A percentile compares a stretch with the other conserved stretches of the same genome.
These are phyloP conservation scores for Sandelia bainsii DNA, from an alignment of 2,797 vertebrate species.

Conservation along the genomic window DNA sequence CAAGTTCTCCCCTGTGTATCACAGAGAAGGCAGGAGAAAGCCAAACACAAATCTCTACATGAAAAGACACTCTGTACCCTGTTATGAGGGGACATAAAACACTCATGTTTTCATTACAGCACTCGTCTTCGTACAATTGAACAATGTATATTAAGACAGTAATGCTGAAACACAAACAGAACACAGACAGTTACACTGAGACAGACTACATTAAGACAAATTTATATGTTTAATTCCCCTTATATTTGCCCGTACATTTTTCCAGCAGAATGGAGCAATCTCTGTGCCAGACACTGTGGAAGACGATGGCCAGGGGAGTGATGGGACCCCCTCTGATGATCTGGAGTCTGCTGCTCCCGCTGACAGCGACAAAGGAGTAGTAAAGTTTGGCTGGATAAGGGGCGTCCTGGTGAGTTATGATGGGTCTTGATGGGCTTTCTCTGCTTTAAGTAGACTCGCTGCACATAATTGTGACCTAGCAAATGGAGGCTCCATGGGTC, in stretches of 20 bases:
- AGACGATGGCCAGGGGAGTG: constrained; percentile 86
- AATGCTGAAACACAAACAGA: not conserved
- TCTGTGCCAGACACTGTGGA: constrained; percentile 78
- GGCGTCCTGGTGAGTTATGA: constrained; percentile 94
- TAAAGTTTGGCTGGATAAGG: constrained; percentile 98
- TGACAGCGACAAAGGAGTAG: constrained; percentile 72
- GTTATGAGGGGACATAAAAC: not conserved
- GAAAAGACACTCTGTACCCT: not conserved
- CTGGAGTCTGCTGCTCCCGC: constrained; percentile 80
- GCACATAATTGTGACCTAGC: constrained; percentile 24
- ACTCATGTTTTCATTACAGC: not conserved
- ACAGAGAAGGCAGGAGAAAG: not conserved
- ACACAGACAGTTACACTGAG: not conserved
- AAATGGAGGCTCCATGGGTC: not conserved
- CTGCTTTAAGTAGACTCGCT: constrained; percentile 30
- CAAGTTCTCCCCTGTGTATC: not conserved
- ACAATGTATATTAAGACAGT: not conserved
- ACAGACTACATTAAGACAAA: not conserved
- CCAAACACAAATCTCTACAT: not conserved
- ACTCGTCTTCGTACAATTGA: not conserved
- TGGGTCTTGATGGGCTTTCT: constrained; percentile 5
- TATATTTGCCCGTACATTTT: not conserved
- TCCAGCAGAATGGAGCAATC: constrained; percentile 74
- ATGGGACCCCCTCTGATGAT: constrained; percentile 85
- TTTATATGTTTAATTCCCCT: not conserved